Percentiles rank a stretch among this genome's conserved stretches.
Evolutionary conservation across 2,888 invertebrate species (phyloP).

Genomic region (Dryocosmus kuriphilus): DNA sequence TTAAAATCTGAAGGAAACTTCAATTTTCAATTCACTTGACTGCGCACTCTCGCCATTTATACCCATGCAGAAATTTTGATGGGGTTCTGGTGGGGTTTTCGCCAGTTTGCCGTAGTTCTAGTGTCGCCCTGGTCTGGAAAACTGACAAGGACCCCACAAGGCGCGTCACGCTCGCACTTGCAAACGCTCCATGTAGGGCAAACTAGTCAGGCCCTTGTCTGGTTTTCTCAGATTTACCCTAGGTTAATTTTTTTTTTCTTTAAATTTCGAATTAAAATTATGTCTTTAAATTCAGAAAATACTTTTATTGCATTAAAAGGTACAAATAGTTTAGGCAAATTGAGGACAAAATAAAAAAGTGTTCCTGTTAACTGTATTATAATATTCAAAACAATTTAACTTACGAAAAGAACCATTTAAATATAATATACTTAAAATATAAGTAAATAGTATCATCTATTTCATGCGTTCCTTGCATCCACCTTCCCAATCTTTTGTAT

Average conservation of each 20-base stretch:
- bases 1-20: too few species aligned
- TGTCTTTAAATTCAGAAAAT: not conserved
- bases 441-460: not conserved
- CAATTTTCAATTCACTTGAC: too few species aligned
- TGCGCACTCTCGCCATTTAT: too few species aligned
- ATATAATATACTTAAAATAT: not conserved
- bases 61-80: not conserved
- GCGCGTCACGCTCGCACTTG: not conserved
- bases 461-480: not conserved
- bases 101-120: not conserved
- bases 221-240: not conserved
- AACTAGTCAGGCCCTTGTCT: not conserved
- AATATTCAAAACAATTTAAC: not conserved
- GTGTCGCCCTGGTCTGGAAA: not conserved
- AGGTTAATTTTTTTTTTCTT: not conserved
- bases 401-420: not conserved
- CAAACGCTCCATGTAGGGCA: not conserved
- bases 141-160: constrained; percentile 2
- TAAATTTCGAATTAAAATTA: not conserved
- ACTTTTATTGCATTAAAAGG: not conserved
- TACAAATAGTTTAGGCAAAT: not conserved
- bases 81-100: not conserved
- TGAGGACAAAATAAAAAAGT: too few species aligned
- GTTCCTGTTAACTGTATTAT: too few species aligned
- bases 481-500: constrained; percentile 1